A percentile compares a stretch with the other conserved stretches of the same genome.
These are phyloP conservation scores for Drosophila nr. perissopoda DNA, from an alignment of 2,888 invertebrate species.

Conservation along the genomic window DNA sequence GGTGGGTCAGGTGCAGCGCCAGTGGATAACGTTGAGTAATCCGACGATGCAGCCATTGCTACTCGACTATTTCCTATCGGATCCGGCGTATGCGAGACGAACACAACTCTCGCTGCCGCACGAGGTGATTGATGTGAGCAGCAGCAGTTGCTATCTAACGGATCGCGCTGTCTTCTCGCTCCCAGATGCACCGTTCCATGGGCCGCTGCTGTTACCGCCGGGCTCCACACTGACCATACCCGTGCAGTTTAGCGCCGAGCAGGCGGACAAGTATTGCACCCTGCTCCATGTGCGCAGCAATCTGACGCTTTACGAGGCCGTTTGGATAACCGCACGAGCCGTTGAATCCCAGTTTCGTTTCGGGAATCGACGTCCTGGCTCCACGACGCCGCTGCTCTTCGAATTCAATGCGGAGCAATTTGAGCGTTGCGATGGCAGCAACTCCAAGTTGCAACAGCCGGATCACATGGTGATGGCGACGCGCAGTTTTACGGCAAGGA, in stretches of 20 bases:
- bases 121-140: constrained; percentile 83
- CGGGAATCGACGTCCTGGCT: constrained; percentile 93
- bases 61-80: constrained; percentile 81
- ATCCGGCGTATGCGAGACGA: constrained; percentile 79
- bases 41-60: constrained; percentile 82
- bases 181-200: constrained; percentile 51
- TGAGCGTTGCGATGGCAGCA: constrained; percentile 85
- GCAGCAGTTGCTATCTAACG: constrained; percentile 82
- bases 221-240: constrained; percentile 76
- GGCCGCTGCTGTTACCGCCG: constrained; percentile 74
- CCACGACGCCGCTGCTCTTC: constrained; percentile 90
- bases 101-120: constrained; percentile 81
- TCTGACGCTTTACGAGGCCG: constrained; percentile 94
- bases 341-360: constrained; percentile 94
- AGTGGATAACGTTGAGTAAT: constrained; percentile 82
- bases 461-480: constrained; percentile 87
- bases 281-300: constrained; percentile 91
- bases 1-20: constrained; percentile 79
- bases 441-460: background rate
- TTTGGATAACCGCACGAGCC: constrained; percentile 93
- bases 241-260: constrained; percentile 79
- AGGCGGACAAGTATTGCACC: constrained; percentile 82
- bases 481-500: constrained; percentile 93
- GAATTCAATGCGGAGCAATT: constrained; percentile 89
- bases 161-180: constrained; percentile 82